phyloP scores from a whole-genome alignment of 2,113 vertebrate species.

The Lasiurus borealis region DNA sequence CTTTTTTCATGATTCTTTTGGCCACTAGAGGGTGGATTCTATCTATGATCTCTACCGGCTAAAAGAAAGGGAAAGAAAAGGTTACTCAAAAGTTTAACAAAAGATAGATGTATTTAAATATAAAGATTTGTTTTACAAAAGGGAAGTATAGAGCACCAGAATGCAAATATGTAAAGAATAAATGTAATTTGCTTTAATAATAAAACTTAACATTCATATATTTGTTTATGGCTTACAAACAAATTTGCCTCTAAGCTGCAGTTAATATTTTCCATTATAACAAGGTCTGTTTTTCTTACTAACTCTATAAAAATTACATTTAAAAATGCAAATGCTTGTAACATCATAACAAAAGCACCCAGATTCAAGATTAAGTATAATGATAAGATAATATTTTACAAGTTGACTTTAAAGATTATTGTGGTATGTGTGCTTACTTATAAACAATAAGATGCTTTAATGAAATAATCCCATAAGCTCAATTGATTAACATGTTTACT shows the following conservation, averaged over 20 bases:
- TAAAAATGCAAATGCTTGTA: neutral
- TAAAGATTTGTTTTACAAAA: conserved; percentile 4
- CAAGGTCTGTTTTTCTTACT: neutral
- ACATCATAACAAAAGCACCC: neutral
- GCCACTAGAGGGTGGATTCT: conserved; percentile 87
- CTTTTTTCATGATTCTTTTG: conserved; percentile 67
- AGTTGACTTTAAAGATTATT: neutral
- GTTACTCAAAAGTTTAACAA: neutral
- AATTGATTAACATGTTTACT: neutral
- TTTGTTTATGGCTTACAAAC: neutral
- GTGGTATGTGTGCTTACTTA: neutral
- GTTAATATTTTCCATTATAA: neutral
- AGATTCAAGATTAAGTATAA: neutral
- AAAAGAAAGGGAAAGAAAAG: neutral
- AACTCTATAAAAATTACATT: neutral
- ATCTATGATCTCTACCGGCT: conserved; percentile 53
- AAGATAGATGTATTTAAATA: neutral
- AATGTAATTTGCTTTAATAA: neutral
- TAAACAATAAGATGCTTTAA: neutral
- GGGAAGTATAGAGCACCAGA: neutral
- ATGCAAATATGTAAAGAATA: neutral
- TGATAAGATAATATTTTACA: neutral
- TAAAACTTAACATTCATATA: neutral
- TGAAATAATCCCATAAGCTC: neutral
- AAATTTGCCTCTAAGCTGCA: neutral